These are phyloP conservation scores for Papilio glaucus DNA, from an alignment of 1,140 invertebrate genomes.

Conservation along the genomic window DNA sequence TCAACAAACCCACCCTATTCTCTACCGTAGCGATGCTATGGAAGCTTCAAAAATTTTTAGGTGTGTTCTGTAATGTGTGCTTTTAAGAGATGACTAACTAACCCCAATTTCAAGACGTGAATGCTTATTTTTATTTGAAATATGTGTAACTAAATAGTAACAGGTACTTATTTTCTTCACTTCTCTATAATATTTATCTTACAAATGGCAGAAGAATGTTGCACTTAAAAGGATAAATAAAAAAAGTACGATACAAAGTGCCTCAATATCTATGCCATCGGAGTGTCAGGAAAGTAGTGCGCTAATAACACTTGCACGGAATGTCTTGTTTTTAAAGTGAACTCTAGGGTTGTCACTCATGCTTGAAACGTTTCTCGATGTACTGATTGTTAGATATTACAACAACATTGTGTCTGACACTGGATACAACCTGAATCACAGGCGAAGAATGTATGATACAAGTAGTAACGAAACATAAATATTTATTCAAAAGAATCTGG, in stretches of 20 bases:
- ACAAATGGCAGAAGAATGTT: conserved; percentile 14
- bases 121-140: neutral
- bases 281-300: conserved; percentile 6
- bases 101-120: too few relatives aligned
- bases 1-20: too few relatives aligned
- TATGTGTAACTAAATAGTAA: neutral
- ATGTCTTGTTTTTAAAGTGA: conserved; percentile 11
- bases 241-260: conserved; percentile 5
- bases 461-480: neutral
- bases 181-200: neutral
- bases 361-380: neutral
- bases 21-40: too few relatives aligned
- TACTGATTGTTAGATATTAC: neutral
- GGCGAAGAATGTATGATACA: neutral
- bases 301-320: conserved; percentile 11
- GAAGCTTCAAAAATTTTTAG: too few relatives aligned
- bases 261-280: conserved; percentile 9
- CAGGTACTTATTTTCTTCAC: conserved; percentile 11
- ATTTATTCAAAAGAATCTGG: neutral
- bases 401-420: neutral
- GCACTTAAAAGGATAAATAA: conserved; percentile 15
- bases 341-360: neutral
- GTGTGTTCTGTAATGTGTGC: too few relatives aligned
- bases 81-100: too few relatives aligned
- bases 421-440: neutral